phyloP scores from a whole-genome alignment of 1,140 invertebrate species.

The Augochlora pura region DNA sequence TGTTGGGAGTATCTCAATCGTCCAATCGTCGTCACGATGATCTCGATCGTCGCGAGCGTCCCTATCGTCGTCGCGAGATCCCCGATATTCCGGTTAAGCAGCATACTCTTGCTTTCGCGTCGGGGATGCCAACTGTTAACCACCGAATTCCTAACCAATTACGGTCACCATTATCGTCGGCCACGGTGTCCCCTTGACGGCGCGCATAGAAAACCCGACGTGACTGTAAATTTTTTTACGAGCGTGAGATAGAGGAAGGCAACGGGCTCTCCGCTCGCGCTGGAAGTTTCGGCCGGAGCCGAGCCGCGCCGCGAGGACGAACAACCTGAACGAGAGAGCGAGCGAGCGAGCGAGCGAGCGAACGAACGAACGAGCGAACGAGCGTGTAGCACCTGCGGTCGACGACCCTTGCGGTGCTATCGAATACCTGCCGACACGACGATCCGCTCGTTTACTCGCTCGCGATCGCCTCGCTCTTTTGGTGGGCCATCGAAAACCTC shows the following conservation, averaged over 20 bases:
- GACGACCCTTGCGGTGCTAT: slow-evolving; percentile 76
- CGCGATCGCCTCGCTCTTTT: slow-evolving; percentile 55
- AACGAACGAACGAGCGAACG: slow-evolving; percentile 56
- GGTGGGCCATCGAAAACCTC: slow-evolving; percentile 41
- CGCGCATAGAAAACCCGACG: slow-evolving; percentile 26
- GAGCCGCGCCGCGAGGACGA: slow-evolving; percentile 48
- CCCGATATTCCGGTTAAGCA: too few species aligned
- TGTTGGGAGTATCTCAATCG: too few species aligned
- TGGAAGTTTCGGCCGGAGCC: slow-evolving; percentile 53
- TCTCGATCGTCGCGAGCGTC: too few species aligned
- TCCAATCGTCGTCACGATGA: too few species aligned
- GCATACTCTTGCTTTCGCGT: slow-evolving; percentile 34
- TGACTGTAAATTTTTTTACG: slow-evolving; percentile 52
- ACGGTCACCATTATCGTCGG: slow-evolving; percentile 9
- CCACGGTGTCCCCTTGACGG: slow-evolving; percentile 2
- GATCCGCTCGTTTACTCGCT: slow-evolving; percentile 54
- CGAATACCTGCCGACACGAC: slow-evolving; percentile 75
- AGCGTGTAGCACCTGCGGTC: slow-evolving; percentile 77
- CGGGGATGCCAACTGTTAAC: background rate
- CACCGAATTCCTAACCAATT: slow-evolving; percentile 40
- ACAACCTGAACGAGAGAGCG: slow-evolving; percentile 56
- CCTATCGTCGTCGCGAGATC: too few species aligned
- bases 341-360: slow-evolving; percentile 52
- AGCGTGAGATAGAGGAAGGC: slow-evolving; percentile 57
- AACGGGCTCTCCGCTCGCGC: slow-evolving; percentile 41